These are phyloP conservation scores for Galeopsomyia nigrocyanea DNA, from an alignment of 2,888 invertebrate genomes.

Conservation along the genomic window DNA sequence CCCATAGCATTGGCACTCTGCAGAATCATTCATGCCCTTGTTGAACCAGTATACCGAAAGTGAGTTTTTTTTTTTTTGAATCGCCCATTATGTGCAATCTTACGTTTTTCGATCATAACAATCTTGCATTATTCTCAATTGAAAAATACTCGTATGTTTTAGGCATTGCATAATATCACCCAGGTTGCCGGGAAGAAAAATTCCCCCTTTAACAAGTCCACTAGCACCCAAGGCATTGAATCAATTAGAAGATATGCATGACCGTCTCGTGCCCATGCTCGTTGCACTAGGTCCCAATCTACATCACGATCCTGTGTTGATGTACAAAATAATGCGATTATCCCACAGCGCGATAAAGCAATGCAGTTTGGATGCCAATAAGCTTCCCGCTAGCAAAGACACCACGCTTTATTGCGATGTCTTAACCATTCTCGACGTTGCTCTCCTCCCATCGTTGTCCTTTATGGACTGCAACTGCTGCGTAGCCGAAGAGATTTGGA, in stretches of 20 bases:
- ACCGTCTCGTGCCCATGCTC: constrained; percentile 87
- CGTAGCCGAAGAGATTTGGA: constrained; percentile 97
- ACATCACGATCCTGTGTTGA: constrained; percentile 87
- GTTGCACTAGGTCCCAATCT: constrained; percentile 88
- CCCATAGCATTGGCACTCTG: constrained; percentile 85
- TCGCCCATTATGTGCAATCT: not conserved
- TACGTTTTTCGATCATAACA: constrained; percentile 7
- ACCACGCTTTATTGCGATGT: constrained; percentile 83
- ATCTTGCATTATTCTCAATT: not conserved
- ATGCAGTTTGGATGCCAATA: constrained; percentile 61
- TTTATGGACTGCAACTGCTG: constrained; percentile 95
- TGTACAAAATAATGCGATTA: constrained; percentile 85
- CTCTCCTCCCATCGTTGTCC: constrained; percentile 90
- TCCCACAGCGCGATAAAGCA: constrained; percentile 64
- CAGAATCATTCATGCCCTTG: constrained; percentile 83
- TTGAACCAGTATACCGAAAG: constrained; percentile 89
- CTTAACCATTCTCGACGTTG: constrained; percentile 87
- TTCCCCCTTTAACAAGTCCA: constrained; percentile 70
- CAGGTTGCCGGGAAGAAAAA: constrained; percentile 74
- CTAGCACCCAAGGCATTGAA: constrained; percentile 78
- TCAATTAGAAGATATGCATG: constrained; percentile 80
- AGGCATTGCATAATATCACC: constrained; percentile 83
- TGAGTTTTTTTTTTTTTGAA: constrained; percentile 60
- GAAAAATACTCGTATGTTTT: constrained; percentile 55
- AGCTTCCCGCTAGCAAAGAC: constrained; percentile 60